These are phyloP conservation scores for Phalacrocorax aristotelis DNA, from an alignment of 2,113 vertebrate genomes.

Conservation along the genomic window DNA sequence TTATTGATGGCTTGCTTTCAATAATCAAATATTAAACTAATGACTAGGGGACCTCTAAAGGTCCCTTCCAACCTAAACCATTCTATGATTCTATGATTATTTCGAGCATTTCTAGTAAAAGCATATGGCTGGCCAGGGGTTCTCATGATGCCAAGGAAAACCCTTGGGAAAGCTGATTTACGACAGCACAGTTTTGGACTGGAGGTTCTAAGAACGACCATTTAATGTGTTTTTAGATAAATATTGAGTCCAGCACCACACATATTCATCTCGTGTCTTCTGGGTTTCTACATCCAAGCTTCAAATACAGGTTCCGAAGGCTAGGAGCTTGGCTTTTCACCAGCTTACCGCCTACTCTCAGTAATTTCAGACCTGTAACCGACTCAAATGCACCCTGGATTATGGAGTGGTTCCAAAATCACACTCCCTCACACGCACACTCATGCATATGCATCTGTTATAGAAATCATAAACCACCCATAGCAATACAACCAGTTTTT, in stretches of 20 bases:
- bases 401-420: background rate
- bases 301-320: background rate
- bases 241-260: background rate
- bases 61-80: too few relatives aligned
- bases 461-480: background rate
- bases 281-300: background rate
- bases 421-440: too few relatives aligned
- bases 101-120: background rate
- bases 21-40: slow-evolving; percentile 3
- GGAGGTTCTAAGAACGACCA: background rate
- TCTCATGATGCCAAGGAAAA: background rate
- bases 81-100: background rate
- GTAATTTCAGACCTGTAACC: background rate
- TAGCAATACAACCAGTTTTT: background rate
- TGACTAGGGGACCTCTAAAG: background rate
- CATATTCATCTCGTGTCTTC: background rate
- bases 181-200: background rate
- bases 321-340: background rate
- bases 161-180: background rate
- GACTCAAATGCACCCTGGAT: background rate
- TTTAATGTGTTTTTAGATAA: background rate
- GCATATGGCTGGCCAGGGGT: background rate
- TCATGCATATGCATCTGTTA: background rate
- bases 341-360: background rate
- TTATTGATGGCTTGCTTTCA: background rate